Conservation (phyloP, 2,888 invertebrate species). For the Halictus ligatus region DNA sequence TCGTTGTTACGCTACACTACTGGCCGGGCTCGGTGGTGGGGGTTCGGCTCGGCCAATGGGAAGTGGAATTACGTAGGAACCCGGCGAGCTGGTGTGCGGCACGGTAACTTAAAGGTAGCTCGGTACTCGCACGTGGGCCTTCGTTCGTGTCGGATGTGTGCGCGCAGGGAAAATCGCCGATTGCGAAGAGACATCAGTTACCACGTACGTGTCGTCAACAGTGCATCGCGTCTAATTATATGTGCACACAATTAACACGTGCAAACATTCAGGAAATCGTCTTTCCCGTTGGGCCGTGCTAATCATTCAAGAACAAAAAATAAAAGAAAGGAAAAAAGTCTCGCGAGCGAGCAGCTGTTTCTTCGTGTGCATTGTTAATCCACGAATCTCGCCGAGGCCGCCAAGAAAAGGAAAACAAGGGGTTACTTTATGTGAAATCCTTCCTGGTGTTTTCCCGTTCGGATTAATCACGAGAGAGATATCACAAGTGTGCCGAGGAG, state of each 20-base stretch:
- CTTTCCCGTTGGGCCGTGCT: background rate
- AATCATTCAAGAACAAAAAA: conserved; percentile 4
- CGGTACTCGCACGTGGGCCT: conserved; percentile 83
- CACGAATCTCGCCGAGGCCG: conserved; percentile 7
- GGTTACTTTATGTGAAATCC: conserved; percentile 36
- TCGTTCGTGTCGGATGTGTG: conserved; percentile 77
- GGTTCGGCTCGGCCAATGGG: conserved; percentile 56
- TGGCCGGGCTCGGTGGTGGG: conserved; percentile 36
- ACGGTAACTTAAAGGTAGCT: conserved; percentile 73
- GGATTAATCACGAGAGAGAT: conserved; percentile 40
- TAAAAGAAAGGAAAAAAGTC: conserved; percentile 6
- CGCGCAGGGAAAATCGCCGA: conserved; percentile 49
- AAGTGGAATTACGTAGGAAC: conserved; percentile 51
- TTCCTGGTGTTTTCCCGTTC: conserved; percentile 35
- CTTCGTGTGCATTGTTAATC: conserved; percentile 44
- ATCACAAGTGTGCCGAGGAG: conserved; percentile 26
- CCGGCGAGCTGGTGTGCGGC: conserved; percentile 74
- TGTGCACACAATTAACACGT: background rate
- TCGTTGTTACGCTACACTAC: conserved; percentile 40
- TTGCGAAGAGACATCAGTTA: conserved; percentile 45
- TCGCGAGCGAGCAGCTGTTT: conserved; percentile 31
- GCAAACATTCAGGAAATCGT: background rate
- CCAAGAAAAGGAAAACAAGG: background rate
- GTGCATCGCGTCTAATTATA: conserved; percentile 42
- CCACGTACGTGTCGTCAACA: conserved; percentile 50